Conservation (phyloP, 2,113 vertebrate genomes). For the Prolemur simus region DNA sequence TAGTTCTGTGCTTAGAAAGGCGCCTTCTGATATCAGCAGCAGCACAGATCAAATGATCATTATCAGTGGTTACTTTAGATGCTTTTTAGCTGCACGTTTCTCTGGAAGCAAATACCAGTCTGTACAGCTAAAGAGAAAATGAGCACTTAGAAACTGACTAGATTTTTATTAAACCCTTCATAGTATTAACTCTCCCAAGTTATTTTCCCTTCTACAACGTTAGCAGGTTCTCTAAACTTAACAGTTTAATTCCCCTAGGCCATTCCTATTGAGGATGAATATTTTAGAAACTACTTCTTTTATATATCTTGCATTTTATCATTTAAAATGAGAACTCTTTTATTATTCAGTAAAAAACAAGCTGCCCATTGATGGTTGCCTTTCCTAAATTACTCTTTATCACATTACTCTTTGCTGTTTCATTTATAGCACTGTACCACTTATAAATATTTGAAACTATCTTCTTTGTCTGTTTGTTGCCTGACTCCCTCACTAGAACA, state of each 20-base stretch:
- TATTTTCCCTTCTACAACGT: background rate
- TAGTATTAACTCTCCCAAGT: background rate
- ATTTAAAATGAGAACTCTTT: background rate
- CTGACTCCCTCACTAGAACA: background rate
- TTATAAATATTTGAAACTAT: background rate
- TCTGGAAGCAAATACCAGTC: background rate
- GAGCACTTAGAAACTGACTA: background rate
- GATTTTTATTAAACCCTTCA: background rate
- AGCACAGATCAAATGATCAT: accelerated
- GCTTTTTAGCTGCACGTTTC: background rate
- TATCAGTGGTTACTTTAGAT: background rate
- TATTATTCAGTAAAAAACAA: background rate
- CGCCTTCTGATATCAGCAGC: background rate
- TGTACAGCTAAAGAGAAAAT: background rate
- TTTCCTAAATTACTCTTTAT: background rate
- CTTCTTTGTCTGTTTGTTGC: background rate
- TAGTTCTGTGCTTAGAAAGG: background rate
- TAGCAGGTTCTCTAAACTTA: background rate
- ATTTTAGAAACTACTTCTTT: background rate
- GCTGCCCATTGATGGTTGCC: accelerated
- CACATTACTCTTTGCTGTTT: background rate
- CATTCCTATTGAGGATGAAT: background rate
- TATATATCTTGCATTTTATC: background rate
- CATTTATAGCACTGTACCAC: accelerated
- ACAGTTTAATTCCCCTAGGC: background rate